Conservation (phyloP, 2,797 vertebrate species). For the Coranthus polyacanthus region DNA sequence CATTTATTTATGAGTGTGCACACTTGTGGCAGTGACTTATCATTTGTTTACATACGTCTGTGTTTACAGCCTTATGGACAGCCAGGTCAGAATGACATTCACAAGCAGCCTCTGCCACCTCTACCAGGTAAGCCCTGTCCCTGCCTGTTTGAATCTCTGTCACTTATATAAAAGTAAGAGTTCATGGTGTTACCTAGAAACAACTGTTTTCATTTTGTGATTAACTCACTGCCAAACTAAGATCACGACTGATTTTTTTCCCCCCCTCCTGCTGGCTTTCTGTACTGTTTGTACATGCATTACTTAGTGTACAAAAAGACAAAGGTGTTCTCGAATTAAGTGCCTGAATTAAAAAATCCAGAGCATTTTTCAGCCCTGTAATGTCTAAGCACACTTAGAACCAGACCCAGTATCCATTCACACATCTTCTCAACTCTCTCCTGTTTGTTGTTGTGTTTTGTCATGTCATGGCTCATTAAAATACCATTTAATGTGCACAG, state of each 20-base stretch:
- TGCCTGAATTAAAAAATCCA: too few relatives aligned
- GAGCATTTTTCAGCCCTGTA: slow-evolving; percentile 10
- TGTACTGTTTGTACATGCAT: too few relatives aligned
- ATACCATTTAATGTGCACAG: not conserved
- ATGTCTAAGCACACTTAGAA: slow-evolving; percentile 1
- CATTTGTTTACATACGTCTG: slow-evolving; percentile 33
- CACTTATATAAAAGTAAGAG: slow-evolving; percentile 4
- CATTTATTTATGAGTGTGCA: slow-evolving; percentile 2
- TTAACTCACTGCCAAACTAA: too few relatives aligned
- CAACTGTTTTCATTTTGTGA: not conserved
- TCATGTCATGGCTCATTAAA: not conserved
- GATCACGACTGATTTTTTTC: too few relatives aligned
- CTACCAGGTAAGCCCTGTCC: slow-evolving; percentile 81
- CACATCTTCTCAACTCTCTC: not conserved
- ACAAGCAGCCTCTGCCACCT: slow-evolving; percentile 88
- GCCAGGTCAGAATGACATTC: slow-evolving; percentile 85
- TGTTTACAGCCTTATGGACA: slow-evolving; percentile 86
- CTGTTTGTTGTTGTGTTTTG: not conserved
- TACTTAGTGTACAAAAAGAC: too few relatives aligned
- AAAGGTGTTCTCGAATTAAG: not conserved
- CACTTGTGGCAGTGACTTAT: slow-evolving; percentile 21
- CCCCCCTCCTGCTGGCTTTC: too few relatives aligned
- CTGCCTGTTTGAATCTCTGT: slow-evolving; percentile 13
- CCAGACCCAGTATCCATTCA: slow-evolving; percentile 4
- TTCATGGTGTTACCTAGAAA: slow-evolving; percentile 5